Evolutionary conservation across 2,888 invertebrate species (phyloP), one percentile per base, ranked within the genome.

Genomic region (Lasioglossum oenotherae): DNA sequence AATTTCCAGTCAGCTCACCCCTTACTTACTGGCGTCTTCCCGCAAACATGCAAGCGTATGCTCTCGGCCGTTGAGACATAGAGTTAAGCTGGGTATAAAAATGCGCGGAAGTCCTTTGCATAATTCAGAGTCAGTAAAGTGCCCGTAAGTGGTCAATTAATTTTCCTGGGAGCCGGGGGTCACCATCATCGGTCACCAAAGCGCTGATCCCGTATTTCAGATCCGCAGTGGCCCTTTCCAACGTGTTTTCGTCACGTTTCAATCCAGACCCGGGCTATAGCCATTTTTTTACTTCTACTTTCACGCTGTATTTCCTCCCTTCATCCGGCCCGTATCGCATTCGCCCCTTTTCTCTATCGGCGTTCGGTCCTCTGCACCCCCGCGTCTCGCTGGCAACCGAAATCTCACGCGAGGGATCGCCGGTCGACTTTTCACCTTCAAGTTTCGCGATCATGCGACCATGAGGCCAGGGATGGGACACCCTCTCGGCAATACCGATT

Each of bases 381-480:
- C 41, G 72, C 79, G 74, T 84, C 82, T 75, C 84, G 81, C 60
- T 49, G 80, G 78, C 86, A 82, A 81, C 86, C 64, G 72, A 81
- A 91, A 91, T 91, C 91, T 91, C 91, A 90, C 90, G 90, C 91
- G 88, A 90, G n/a, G 69, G 79, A 91, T 91, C 91, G 83, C 73
- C 49, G 60, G 69, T 81, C 88, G 81, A 91, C 89, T 85, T 90
- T 88, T 91, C 91, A 91, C 87, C 90, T 87, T 88, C 85, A 83
- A 85, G 74, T 78, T 75, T 82, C 69, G 74, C 72, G 64, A 73
- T n/a, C 57, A 57, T 57, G 57, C 49, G 80, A 84, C 77, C 76
- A 27, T 38, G 44, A 38, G 31, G 27, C 49, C 44, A n/a, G 44
- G 27, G 27, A 67, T 38, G 69, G 67, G 38, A 76, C 57, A 57